Base-by-base conservation (phyloP, 2,797 vertebrate genomes). In the Amblyopsis hoosieri region DNA sequence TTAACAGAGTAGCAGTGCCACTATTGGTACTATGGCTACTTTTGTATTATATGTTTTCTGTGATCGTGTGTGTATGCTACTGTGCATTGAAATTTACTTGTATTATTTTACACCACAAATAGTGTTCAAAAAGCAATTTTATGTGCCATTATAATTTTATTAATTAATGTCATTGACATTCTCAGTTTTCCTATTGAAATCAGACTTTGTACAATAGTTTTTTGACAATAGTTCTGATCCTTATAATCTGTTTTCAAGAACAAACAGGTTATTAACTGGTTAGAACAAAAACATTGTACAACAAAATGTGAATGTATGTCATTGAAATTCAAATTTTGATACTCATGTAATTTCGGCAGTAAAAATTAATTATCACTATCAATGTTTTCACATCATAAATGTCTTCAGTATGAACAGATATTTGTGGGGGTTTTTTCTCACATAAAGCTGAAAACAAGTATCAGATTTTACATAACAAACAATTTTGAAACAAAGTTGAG, bases 311-410 rank as follows among this genome's bases (percentile, higher is more conserved):
- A 60, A 70, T 15, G 0, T 13, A 14, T 23, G 3, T 50, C 56
- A 33, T 37, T 76, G 9, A 60, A 7, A 60, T 62, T 60, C 66
- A 60, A 19, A 57, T 68, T 51, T 2, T 19, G 37, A 0, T 45
- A 6, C 45, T 15, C 3, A 19, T 19, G 19, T 8, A 42, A 57
- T 15, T 29, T 46, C 54, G 46, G 49, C 3, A 76, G 71, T 73
- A 71, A 77, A 71, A 59, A 52, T 1, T 52, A 62, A 52, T 1
- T 58, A 62, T 66, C 55, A 1, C 69, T 37, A 37, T 60, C 48
- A 60, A 52, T 33, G 6, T 29, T 11, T n/a, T 33, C 47, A 14
- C 13, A 5, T 19, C 9, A 5, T 14, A 13, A 55, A 33, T 33
- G 6, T 29, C 31, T 55, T 55, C 7, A 55, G 14, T 37, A n/a